Base-by-base conservation (phyloP, 2,888 invertebrate species). In the Neria commutata region DNA sequence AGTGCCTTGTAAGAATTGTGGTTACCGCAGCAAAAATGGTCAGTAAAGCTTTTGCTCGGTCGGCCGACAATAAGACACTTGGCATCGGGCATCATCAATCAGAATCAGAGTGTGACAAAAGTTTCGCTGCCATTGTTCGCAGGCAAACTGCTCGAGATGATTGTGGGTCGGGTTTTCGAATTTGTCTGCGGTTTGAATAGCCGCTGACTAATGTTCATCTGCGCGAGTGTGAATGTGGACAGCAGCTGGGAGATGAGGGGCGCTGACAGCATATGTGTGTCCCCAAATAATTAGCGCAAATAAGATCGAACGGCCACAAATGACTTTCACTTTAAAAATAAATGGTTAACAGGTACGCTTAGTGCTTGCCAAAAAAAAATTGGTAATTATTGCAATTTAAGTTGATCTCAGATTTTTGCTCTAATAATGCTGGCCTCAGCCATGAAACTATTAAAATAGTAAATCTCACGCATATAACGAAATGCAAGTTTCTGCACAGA, bases 1-100 rank as follows among this genome's bases (percentile, higher is more conserved):
- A n/a, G n/a, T n/a, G n/a, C n/a, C n/a, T n/a, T n/a, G n/a, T n/a
- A n/a, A n/a, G n/a, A n/a, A n/a, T n/a, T n/a, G n/a, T n/a, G n/a
- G n/a, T n/a, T n/a, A n/a, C n/a, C n/a, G n/a, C n/a, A n/a, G n/a
- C n/a, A n/a, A n/a, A n/a, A n/a, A n/a, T n/a, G n/a, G n/a, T n/a
- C n/a, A n/a, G n/a, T n/a, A n/a, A n/a, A n/a, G n/a, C n/a, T n/a
- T n/a, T n/a, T n/a, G n/a, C n/a, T n/a, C n/a, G n/a, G n/a, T n/a
- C n/a, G n/a, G n/a, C n/a, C n/a, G n/a, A n/a, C n/a, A n/a, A n/a
- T n/a, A n/a, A 59, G 63, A 67, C 75, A 76, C 67, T 71, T 75
- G 77, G 72, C 73, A 71, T 70, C 72, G 73, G 75, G 77, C 71
- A 75, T 77, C 76, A 73, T 57, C 54, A 56, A 45, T n/a, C n/a